These are phyloP conservation scores for Epinephelus malabaricus DNA, from an alignment of 2,797 vertebrate genomes.

Conservation along the genomic window DNA sequence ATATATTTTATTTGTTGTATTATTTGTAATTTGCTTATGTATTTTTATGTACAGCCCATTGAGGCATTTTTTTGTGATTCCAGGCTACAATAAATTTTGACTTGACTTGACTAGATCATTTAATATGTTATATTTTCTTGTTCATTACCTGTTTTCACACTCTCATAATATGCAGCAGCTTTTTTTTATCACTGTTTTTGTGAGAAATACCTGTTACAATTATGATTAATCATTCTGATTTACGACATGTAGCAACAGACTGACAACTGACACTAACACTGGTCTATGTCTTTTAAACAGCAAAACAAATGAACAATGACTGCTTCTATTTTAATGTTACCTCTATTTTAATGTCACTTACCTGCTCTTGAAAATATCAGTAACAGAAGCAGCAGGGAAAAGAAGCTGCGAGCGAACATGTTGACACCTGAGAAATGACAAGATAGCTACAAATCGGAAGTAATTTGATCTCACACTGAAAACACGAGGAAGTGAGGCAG, in stretches of 20 bases:
- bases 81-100: too few species aligned
- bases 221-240: too few species aligned
- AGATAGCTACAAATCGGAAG: neutral
- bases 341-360: slow-evolving; percentile 29
- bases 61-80: too few species aligned
- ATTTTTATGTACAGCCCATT: too few species aligned
- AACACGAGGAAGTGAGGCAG: slow-evolving; percentile 36
- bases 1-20: too few species aligned
- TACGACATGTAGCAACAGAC: neutral
- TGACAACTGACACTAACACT: too few species aligned
- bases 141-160: neutral
- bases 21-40: too few species aligned
- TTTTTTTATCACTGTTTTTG: neutral
- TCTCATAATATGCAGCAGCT: neutral
- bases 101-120: neutral
- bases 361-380: slow-evolving; percentile 24
- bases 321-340: neutral
- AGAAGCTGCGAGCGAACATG: slow-evolving; percentile 8
- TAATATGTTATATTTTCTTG: neutral
- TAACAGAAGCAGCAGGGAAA: slow-evolving; percentile 12
- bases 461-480: neutral
- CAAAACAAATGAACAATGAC: neutral
- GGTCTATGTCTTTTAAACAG: neutral
- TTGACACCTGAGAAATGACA: neutral
- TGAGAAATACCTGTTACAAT: too few species aligned